Conservation (phyloP, 2,797 vertebrate genomes). For the Melopsittacus undulatus region DNA sequence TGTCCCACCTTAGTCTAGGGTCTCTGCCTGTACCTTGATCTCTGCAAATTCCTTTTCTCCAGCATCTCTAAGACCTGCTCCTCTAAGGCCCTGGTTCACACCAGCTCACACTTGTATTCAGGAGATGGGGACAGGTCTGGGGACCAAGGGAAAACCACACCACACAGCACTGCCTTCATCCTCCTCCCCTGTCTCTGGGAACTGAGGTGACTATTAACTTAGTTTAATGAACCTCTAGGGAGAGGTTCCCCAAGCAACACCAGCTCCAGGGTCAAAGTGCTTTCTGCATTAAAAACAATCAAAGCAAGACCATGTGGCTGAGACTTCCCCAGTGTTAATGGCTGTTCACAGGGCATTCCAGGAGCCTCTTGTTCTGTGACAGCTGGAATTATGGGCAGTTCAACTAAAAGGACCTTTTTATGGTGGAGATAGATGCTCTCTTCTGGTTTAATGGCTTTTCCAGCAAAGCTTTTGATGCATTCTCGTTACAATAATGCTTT, state of each 20-base stretch:
- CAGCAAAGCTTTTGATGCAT: conserved; percentile 51
- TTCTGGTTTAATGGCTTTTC: conserved; percentile 48
- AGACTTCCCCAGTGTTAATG: not conserved
- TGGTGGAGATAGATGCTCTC: conserved; percentile 49
- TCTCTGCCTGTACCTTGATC: not conserved
- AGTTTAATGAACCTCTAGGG: not conserved
- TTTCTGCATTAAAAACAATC: not conserved
- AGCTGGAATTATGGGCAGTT: conserved; percentile 24
- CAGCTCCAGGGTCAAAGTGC: not conserved
- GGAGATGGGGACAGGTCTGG: not conserved
- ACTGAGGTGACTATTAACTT: not conserved
- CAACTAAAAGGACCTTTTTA: conserved; percentile 31
- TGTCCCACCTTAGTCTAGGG: not conserved
- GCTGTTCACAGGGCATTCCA: not conserved
- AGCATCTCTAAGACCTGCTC: not conserved
- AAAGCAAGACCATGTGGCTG: not conserved
- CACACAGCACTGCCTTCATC: not conserved
- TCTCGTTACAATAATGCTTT: conserved; percentile 42
- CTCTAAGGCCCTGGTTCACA: not conserved
- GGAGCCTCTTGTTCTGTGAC: conserved; percentile 4
- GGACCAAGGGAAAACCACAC: not conserved
- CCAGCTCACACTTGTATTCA: not conserved
- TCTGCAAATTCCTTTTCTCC: not conserved
- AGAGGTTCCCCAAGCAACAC: not conserved
- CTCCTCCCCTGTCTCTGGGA: not conserved